Conservation (phyloP, 2,113 vertebrate species). For the Platycercus adscitus region DNA sequence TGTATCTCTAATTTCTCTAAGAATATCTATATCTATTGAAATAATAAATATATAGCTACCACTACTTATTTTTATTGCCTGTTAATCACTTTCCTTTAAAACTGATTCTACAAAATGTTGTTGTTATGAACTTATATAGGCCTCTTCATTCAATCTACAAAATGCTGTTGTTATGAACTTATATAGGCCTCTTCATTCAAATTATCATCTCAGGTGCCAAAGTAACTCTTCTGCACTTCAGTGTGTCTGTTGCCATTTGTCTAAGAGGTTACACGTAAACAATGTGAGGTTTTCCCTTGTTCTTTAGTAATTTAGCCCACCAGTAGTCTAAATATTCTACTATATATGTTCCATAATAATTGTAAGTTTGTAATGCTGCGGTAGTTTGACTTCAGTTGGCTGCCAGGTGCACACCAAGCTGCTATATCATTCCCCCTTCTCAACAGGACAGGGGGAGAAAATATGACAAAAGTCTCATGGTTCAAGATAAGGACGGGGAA, state of each 20-base stretch:
- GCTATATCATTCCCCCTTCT: background rate
- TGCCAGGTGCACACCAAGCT: background rate
- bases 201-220: background rate
- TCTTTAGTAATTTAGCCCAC: background rate
- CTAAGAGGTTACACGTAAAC: background rate
- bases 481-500: background rate
- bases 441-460: background rate
- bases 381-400: background rate
- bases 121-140: background rate
- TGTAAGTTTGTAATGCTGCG: background rate
- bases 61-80: background rate
- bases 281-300: background rate
- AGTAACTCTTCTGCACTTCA: background rate
- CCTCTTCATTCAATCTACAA: background rate
- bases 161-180: background rate
- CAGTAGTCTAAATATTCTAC: background rate
- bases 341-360: background rate
- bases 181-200: background rate
- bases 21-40: background rate
- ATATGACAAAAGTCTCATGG: background rate
- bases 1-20: background rate
- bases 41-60: background rate
- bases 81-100: background rate
- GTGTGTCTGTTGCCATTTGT: background rate
- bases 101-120: background rate